A percentile compares a stretch with the other conserved stretches of the same genome.
These are phyloP conservation scores for Strigamia transsilvanica DNA, from an alignment of 2,888 invertebrate genomes.

Conservation along the genomic window DNA sequence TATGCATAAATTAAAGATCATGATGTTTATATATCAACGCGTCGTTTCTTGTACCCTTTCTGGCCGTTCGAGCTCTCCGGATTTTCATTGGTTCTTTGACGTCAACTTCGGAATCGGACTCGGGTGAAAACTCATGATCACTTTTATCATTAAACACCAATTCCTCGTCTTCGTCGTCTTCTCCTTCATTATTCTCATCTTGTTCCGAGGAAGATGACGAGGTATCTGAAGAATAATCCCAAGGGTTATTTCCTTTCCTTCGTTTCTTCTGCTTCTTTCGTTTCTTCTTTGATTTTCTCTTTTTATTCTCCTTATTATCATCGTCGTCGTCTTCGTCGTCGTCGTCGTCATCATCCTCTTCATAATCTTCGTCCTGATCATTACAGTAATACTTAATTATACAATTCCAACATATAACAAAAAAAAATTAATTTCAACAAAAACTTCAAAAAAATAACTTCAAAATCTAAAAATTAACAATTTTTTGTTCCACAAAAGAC, in stretches of 20 bases:
- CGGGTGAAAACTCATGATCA: slow-evolving; percentile 93
- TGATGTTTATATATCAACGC: neutral
- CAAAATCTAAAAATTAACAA: neutral
- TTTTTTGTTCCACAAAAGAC: neutral
- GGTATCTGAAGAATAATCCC: slow-evolving; percentile 70
- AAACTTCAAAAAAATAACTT: neutral
- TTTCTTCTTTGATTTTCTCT: slow-evolving; percentile 64
- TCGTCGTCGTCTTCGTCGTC: slow-evolving; percentile 62
- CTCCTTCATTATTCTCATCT: slow-evolving; percentile 65
- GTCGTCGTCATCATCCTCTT: slow-evolving; percentile 66
- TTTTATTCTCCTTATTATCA: slow-evolving; percentile 61
- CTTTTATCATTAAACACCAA: slow-evolving; percentile 72
- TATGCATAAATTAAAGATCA: neutral
- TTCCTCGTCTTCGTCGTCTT: slow-evolving; percentile 66
- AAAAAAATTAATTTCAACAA: neutral
- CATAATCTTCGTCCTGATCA: slow-evolving; percentile 21
- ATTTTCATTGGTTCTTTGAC: slow-evolving; percentile 75
- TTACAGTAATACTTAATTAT: neutral
- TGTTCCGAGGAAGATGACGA: slow-evolving; percentile 48
- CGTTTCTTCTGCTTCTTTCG: slow-evolving; percentile 61
- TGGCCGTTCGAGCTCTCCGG: slow-evolving; percentile 82
- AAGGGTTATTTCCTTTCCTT: slow-evolving; percentile 67
- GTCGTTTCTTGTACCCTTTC: slow-evolving; percentile 70
- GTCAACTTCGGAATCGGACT: slow-evolving; percentile 81
- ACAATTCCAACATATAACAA: neutral